Evolutionary conservation across 2,797 vertebrate species (phyloP).

Genomic region (Phataginus tetradactyla): DNA sequence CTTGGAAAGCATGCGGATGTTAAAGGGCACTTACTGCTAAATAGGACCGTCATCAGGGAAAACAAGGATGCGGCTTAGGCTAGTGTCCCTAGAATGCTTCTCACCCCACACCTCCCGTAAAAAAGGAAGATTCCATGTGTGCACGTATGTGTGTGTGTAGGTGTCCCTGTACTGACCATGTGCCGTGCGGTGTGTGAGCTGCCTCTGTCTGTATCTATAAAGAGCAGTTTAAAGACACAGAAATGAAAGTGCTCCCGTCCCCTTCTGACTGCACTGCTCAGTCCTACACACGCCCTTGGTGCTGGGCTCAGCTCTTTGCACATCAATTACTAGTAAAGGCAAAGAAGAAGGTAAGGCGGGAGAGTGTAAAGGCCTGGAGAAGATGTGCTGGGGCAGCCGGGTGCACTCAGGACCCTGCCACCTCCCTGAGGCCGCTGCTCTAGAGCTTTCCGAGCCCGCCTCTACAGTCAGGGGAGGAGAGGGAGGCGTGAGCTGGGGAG

Average conservation of each 20-base stretch:
- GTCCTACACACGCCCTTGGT: no score
- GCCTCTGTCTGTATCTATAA: no score
- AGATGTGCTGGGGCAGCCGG: neutral
- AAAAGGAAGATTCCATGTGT: no score
- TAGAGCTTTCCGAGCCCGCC: neutral
- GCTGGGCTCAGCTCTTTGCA: neutral
- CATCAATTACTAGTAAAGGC: neutral
- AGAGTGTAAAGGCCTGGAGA: accelerated
- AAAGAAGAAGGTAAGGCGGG: neutral
- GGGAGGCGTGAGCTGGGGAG: neutral
- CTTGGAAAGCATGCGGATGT: no score
- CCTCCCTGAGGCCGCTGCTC: no score
- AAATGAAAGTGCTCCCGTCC: neutral
- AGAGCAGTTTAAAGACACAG: neutral
- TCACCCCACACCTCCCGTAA: no score
- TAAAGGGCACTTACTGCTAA: no score
- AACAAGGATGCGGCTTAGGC: neutral
- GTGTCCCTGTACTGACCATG: no score
- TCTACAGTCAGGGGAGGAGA: no score
- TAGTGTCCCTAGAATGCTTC: neutral
- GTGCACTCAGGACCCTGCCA: no score
- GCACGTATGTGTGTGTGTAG: no score
- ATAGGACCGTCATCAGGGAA: neutral
- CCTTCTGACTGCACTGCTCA: no score
- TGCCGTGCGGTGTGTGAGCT: neutral